Conservation (phyloP, 2,888 invertebrate species). For the Hyles lineata region DNA sequence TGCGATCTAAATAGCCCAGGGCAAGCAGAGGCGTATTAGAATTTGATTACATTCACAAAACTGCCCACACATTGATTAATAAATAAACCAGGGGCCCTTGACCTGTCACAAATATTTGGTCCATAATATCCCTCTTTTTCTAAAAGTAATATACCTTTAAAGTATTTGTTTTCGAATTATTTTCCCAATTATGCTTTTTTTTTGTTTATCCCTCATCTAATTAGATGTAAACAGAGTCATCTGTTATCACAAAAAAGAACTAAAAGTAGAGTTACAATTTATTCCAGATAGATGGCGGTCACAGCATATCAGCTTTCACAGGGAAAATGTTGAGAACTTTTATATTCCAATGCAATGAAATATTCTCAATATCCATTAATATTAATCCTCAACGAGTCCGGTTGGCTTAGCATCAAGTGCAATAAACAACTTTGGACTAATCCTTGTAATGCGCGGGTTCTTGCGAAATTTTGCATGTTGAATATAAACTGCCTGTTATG, state of each 20-base stretch:
- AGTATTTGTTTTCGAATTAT: too few species aligned
- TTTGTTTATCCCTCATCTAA: too few species aligned
- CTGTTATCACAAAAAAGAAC: background rate
- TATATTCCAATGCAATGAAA: slow-evolving; percentile 12
- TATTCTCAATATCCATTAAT: slow-evolving; percentile 27
- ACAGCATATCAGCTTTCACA: background rate
- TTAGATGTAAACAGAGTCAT: background rate
- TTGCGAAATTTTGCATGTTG: slow-evolving; percentile 18
- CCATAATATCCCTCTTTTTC: background rate
- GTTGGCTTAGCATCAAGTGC: slow-evolving; percentile 30
- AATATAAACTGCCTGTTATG: slow-evolving; percentile 22
- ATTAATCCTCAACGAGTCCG: slow-evolving; percentile 29
- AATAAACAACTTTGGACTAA: slow-evolving; percentile 28
- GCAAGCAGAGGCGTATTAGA: slow-evolving; percentile 8
- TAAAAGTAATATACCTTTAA: background rate
- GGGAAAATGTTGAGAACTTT: background rate
- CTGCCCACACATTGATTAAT: slow-evolving; percentile 9
- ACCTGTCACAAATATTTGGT: slow-evolving; percentile 1
- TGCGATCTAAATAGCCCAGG: background rate
- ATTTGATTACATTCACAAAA: slow-evolving; percentile 1
- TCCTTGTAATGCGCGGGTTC: slow-evolving; percentile 17
- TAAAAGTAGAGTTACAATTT: background rate
- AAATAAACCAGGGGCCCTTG: background rate
- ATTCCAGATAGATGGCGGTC: slow-evolving; percentile 1
- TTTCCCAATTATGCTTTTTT: too few species aligned